phyloP scores from a whole-genome alignment of 2,113 vertebrate genomes.

The Clarias gariepinus region DNA sequence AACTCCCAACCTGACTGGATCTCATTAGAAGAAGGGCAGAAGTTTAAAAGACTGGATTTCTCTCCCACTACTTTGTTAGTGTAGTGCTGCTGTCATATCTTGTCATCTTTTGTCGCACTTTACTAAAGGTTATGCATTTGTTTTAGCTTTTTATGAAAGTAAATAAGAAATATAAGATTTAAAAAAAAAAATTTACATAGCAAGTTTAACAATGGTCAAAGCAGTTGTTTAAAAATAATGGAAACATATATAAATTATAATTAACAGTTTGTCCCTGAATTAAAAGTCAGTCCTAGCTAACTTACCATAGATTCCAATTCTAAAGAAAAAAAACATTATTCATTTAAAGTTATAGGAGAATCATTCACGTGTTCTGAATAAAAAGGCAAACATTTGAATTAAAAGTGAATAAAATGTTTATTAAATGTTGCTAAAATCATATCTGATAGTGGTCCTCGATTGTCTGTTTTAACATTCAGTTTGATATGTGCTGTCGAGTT shows the following conservation, averaged over 20 bases:
- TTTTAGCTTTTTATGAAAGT: not conserved
- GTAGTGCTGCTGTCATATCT: no score
- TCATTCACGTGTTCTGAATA: not conserved
- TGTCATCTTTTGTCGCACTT: not conserved
- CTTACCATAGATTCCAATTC: not conserved
- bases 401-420: conserved; percentile 6
- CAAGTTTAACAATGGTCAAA: no score
- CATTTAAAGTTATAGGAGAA: not conserved
- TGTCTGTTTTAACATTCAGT: conserved; percentile 17
- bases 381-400: not conserved
- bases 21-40: no score
- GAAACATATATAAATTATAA: no score
- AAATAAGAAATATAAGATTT: not conserved
- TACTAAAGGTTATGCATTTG: not conserved
- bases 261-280: no score
- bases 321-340: not conserved
- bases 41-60: no score
- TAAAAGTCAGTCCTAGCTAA: not conserved
- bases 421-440: conserved; percentile 4
- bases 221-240: no score
- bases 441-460: conserved; percentile 9
- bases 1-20: not conserved
- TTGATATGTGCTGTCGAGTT: not conserved
- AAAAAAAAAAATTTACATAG: no score
- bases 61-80: no score